phyloP scores from a whole-genome alignment of 2,888 invertebrate genomes.

The Elegia similella region DNA sequence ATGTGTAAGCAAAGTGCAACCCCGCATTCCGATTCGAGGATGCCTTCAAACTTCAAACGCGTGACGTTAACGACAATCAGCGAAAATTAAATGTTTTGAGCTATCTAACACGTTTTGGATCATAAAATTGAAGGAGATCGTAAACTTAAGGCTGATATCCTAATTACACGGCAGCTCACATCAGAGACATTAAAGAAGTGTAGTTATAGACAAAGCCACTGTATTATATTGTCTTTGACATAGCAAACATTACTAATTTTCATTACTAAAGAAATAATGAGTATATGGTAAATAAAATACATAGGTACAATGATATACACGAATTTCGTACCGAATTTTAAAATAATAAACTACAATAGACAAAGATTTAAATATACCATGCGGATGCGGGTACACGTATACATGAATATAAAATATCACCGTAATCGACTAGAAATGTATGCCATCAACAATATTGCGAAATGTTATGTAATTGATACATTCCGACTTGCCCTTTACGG shows the following conservation, averaged over 20 bases:
- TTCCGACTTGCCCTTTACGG: neutral
- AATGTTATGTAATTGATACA: neutral
- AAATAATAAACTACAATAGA: no score
- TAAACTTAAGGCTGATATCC: constrained; percentile 5
- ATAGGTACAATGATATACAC: no score
- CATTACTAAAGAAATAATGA: no score
- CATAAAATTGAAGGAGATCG: constrained; percentile 25
- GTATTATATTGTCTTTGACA: no score
- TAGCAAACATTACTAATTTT: neutral
- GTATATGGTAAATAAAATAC: no score
- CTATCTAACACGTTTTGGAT: constrained; percentile 21
- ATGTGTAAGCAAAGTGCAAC: constrained; percentile 14
- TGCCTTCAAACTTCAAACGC: constrained; percentile 16
- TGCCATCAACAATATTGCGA: neutral
- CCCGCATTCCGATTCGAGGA: constrained; percentile 3
- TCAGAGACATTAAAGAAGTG: no score
- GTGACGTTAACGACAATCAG: constrained; percentile 41
- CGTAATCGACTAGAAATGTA: neutral
- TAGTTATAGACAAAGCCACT: no score
- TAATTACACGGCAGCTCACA: neutral
- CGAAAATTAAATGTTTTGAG: constrained; percentile 22
- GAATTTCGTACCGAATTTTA: no score
- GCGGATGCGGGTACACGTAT: no score
- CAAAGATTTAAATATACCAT: no score
- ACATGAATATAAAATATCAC: no score